phyloP scores from a whole-genome alignment of 2,797 vertebrate species.

The Dendrocincla tyrannina region DNA sequence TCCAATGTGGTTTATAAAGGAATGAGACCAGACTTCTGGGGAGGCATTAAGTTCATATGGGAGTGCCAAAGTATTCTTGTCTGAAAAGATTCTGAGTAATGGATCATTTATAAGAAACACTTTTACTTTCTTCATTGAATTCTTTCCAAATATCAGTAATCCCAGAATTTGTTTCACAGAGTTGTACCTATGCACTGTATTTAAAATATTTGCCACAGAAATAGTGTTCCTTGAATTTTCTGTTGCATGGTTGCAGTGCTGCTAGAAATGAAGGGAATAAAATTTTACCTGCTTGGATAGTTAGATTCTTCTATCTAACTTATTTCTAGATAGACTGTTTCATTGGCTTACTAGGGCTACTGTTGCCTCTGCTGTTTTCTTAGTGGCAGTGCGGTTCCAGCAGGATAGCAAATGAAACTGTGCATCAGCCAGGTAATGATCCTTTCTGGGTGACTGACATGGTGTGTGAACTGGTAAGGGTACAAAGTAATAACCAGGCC shows the following conservation, averaged over 20 bases:
- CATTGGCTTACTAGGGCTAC: neutral
- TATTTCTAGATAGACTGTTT: neutral
- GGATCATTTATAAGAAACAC: neutral
- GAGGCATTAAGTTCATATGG: neutral
- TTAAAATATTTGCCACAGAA: neutral
- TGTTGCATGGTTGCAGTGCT: neutral
- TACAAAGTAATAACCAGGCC: neutral
- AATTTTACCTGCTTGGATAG: neutral
- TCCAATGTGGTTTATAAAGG: neutral
- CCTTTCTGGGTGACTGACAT: neutral
- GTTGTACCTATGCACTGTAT: neutral
- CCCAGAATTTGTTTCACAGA: neutral
- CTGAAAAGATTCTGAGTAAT: neutral
- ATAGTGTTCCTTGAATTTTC: neutral
- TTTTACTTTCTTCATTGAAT: neutral
- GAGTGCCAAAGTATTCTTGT: neutral
- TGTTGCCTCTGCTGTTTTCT: neutral
- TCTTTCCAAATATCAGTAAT: neutral
- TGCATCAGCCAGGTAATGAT: rapidly evolving
- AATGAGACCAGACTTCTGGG: neutral
- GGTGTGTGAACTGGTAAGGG: neutral
- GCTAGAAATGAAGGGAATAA: neutral
- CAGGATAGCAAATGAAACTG: neutral
- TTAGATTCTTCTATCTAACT: neutral
- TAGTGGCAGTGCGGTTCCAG: neutral